phyloP scores from a whole-genome alignment of 92 coral and sea anemone genomes.

The Meandrina meandrites region DNA sequence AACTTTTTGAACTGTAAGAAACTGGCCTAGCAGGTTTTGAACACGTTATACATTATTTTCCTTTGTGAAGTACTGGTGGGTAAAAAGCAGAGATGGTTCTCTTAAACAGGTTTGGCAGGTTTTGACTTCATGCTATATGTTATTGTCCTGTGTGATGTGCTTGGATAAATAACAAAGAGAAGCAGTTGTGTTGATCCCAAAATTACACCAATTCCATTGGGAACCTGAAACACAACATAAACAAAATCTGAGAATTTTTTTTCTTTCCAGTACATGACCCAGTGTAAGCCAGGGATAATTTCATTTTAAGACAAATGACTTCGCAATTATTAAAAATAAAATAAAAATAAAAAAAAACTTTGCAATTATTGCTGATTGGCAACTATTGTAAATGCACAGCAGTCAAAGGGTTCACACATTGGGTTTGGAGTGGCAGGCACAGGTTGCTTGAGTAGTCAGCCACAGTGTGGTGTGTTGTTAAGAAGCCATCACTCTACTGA shows the following conservation, averaged over 20 bases:
- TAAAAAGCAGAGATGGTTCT: constrained; percentile 41
- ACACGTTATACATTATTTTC: constrained; percentile 54
- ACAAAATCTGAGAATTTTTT: not conserved
- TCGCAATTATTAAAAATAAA: too few species aligned
- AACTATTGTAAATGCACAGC: too few species aligned
- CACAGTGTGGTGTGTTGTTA: not conserved
- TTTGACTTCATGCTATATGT: constrained; percentile 41
- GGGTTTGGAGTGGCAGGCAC: too few species aligned
- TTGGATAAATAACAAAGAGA: constrained; percentile 78
- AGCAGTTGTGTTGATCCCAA: constrained; percentile 67
- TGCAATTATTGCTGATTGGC: too few species aligned
- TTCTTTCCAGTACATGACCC: not conserved
- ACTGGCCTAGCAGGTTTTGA: constrained; percentile 10
- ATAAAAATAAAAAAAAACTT: too few species aligned
- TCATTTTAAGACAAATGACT: too few species aligned
- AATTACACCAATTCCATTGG: constrained; percentile 79
- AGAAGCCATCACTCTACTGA: too few species aligned
- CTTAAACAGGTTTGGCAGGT: constrained; percentile 19
- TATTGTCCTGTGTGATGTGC: constrained; percentile 70
- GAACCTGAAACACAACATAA: constrained; percentile 67
- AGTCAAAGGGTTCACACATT: too few species aligned
- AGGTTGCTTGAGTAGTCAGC: too few species aligned
- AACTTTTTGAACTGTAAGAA: not conserved
- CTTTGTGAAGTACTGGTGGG: constrained; percentile 72
- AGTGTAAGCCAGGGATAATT: not conserved